Percentiles rank a stretch among this genome's conserved stretches.
Evolutionary conservation across 2,888 invertebrate species (phyloP).

Genomic region (Scrobipalpa costella): DNA sequence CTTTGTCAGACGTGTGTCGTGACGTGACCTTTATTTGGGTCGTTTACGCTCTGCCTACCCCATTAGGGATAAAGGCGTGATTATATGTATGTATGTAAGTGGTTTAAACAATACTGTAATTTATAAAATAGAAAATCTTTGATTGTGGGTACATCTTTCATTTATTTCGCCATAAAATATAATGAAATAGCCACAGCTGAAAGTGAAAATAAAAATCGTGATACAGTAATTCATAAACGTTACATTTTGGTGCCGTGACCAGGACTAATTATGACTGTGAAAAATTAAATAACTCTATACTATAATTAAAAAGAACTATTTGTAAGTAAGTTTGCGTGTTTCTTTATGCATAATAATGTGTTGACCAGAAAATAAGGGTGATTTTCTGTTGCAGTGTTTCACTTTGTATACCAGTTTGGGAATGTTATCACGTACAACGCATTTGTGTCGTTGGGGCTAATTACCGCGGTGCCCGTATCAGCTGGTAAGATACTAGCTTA

Average conservation of each 20-base stretch:
- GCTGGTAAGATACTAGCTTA: conserved; percentile 85
- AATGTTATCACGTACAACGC: conserved; percentile 96
- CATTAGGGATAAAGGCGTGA: too few relatives aligned
- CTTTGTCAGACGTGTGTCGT: too few relatives aligned
- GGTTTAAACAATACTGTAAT: too few relatives aligned
- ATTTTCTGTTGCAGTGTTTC: conserved; percentile 85
- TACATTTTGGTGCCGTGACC: conserved; percentile 10
- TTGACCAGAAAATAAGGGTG: background rate
- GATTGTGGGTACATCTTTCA: too few relatives aligned
- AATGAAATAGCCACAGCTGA: background rate
- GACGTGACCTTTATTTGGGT: too few relatives aligned
- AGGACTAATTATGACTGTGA: background rate
- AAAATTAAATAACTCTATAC: conserved; percentile 16
- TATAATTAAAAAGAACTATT: conserved; percentile 9
- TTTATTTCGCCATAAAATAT: background rate
- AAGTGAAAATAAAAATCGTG: conserved; percentile 1
- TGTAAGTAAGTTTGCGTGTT: conserved; percentile 4
- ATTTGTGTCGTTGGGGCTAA: conserved; percentile 96
- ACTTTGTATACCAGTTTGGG: conserved; percentile 96
- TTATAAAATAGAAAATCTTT: too few relatives aligned
- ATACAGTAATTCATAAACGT: background rate
- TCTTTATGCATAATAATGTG: background rate
- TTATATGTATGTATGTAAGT: too few relatives aligned
- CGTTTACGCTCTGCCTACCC: too few relatives aligned
- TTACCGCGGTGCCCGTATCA: conserved; percentile 96